Percentiles rank a stretch among this genome's conserved stretches.
Evolutionary conservation across 2,797 vertebrate species (phyloP).

Genomic region (Sphaeramia orbicularis): DNA sequence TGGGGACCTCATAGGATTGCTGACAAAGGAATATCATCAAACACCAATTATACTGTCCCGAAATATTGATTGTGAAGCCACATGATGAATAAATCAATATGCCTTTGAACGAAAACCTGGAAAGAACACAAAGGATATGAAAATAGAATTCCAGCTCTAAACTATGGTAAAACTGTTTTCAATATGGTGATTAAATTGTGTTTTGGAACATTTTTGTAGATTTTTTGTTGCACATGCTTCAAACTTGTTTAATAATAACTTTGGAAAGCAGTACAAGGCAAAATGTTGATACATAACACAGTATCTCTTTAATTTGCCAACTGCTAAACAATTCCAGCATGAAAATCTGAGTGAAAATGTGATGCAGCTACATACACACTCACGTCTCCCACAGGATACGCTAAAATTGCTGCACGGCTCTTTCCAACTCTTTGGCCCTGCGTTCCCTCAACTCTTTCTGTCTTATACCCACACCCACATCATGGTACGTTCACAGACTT

Average conservation of each 20-base stretch:
- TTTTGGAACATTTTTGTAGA: conserved; percentile 16
- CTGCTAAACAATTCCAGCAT: not conserved
- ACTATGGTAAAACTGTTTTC: conserved; percentile 19
- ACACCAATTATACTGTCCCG: not conserved
- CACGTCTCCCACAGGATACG: conserved; percentile 17
- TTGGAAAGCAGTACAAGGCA: conserved; percentile 19
- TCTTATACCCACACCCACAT: conserved; percentile 42
- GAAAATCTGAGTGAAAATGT: conserved; percentile 24
- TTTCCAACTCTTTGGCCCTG: conserved; percentile 37
- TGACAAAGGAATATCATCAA: conserved; percentile 63
- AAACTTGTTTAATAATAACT: conserved; percentile 20
- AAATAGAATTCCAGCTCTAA: conserved; percentile 8
- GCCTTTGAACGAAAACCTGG: not conserved
- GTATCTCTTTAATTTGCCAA: conserved; percentile 4
- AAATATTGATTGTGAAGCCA: conserved; percentile 1
- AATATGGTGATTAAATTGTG: conserved; percentile 7
- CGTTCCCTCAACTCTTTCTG: conserved; percentile 14
- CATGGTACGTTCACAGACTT: conserved; percentile 52
- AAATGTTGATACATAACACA: not conserved
- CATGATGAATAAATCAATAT: conserved; percentile 26
- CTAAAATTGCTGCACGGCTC: conserved; percentile 28
- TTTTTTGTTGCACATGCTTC: conserved; percentile 7
- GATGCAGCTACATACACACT: conserved; percentile 6
- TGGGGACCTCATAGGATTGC: conserved; percentile 98
- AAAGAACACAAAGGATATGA: not conserved